A percentile compares a stretch with the other conserved stretches of the same genome.
Conservation (phyloP, 1,140 invertebrate genomes). For the Ceratina calcarata region DNA sequence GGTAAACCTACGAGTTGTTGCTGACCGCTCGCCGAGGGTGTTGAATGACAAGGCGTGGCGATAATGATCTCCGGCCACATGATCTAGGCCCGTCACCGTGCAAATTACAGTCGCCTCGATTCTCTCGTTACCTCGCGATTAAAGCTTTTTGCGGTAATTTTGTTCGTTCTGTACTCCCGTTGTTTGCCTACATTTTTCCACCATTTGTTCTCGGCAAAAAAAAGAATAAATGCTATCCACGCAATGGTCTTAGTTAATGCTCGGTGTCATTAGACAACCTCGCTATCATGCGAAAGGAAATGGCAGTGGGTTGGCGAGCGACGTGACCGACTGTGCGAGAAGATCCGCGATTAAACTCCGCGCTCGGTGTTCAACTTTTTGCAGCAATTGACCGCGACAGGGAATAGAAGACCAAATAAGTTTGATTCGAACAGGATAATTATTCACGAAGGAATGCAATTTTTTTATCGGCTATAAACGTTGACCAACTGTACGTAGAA, state of each 20-base stretch:
- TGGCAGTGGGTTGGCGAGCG: neutral
- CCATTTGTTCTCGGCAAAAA: neutral
- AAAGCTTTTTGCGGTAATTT: neutral
- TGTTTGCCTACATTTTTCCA: neutral
- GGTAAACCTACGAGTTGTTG: slow-evolving; percentile 46
- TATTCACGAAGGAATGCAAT: too few relatives aligned
- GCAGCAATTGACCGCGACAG: slow-evolving; percentile 12
- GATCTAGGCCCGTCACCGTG: slow-evolving; percentile 12
- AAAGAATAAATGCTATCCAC: neutral
- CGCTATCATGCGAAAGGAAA: slow-evolving; percentile 30
- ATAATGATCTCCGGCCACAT: slow-evolving; percentile 32
- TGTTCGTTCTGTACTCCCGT: neutral
- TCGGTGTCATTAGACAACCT: slow-evolving; percentile 20
- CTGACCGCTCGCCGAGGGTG: slow-evolving; percentile 11
- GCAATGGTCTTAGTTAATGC: neutral
- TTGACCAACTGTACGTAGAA: too few relatives aligned
- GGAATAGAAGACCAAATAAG: slow-evolving; percentile 3
- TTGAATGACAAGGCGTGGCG: slow-evolving; percentile 31
- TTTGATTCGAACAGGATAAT: too few relatives aligned
- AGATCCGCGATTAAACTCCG: slow-evolving; percentile 44
- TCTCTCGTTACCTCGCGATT: neutral
- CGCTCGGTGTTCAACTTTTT: slow-evolving; percentile 32
- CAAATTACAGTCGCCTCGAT: neutral
- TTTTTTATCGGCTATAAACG: too few relatives aligned
- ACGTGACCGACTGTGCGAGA: slow-evolving; percentile 34